Conservation (phyloP, 2,113 vertebrate genomes). For the Cyrtonyx montezumae region DNA sequence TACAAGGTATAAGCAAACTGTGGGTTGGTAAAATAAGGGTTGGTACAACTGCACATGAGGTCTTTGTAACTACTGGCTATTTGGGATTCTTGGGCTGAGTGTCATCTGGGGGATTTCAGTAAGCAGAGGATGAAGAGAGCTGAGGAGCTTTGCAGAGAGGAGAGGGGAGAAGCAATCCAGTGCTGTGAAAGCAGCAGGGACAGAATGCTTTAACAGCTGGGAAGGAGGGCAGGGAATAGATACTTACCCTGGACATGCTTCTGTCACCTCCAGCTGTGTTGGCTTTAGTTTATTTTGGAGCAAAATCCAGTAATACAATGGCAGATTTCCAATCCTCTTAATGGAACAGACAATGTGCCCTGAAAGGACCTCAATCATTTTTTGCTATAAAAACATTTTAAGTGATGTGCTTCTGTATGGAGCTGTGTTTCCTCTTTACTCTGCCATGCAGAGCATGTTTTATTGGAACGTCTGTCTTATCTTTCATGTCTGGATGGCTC, state of each 20-base stretch:
- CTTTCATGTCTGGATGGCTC: background rate
- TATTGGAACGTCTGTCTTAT: background rate
- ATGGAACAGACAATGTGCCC: background rate
- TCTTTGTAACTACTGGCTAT: background rate
- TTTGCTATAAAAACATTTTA: background rate
- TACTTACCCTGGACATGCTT: conserved; percentile 40
- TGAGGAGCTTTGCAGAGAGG: background rate
- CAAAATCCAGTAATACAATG: background rate
- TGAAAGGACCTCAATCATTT: background rate
- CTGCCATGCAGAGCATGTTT: background rate
- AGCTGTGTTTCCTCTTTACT: background rate
- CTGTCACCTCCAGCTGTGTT: conserved; percentile 28
- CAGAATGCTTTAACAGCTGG: conserved; percentile 26
- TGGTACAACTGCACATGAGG: background rate
- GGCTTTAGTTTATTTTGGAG: conserved; percentile 26
- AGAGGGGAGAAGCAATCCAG: background rate
- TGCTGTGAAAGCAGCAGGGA: background rate
- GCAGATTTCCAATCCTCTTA: conserved; percentile 14
- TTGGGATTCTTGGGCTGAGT: background rate
- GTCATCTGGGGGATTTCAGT: background rate
- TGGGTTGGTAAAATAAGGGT: background rate
- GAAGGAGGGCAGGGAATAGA: background rate
- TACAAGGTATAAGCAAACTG: background rate
- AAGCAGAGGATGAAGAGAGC: background rate
- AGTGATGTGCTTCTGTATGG: background rate